A percentile compares a stretch with the other conserved stretches of the same genome.
Evolutionary conservation across 2,797 vertebrate species (phyloP).

Genomic region (Eospalax fontanierii): DNA sequence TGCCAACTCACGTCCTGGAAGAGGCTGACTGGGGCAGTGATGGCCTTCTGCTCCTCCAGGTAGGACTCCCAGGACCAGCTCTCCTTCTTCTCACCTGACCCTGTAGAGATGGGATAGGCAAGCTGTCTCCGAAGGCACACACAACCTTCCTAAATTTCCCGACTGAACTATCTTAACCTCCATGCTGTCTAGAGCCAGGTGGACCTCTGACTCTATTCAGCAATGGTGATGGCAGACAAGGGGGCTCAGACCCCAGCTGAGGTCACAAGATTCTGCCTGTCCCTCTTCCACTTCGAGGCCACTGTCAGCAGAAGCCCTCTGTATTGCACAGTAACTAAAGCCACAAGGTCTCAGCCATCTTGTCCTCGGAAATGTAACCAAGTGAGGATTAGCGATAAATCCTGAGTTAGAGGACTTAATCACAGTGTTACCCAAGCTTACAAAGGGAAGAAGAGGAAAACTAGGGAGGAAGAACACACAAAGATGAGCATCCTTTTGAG

Average conservation of each 20-base stretch:
- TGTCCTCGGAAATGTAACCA: background rate
- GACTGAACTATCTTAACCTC: background rate
- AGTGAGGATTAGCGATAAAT: constrained; percentile 4
- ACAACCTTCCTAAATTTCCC: background rate
- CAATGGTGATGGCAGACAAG: background rate
- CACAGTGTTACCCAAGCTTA: background rate
- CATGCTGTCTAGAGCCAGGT: background rate
- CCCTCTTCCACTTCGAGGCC: background rate
- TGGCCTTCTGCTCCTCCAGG: constrained; percentile 95
- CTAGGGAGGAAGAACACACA: constrained; percentile 67
- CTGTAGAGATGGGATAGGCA: constrained; percentile 83
- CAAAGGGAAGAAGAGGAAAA: constrained; percentile 36
- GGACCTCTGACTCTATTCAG: background rate
- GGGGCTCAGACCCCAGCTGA: background rate
- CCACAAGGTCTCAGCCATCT: background rate
- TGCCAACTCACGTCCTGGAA: constrained; percentile 95
- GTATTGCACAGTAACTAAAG: background rate
- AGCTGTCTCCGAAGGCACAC: background rate
- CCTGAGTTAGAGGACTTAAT: background rate
- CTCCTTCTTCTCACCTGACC: constrained; percentile 93
- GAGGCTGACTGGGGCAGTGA: constrained; percentile 94
- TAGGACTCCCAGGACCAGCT: constrained; percentile 96
- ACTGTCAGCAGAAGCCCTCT: background rate
- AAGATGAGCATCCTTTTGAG: background rate
- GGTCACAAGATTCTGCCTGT: background rate